Evolutionary conservation across 1,140 invertebrate species (phyloP).

Genomic region (Euwallacea similis): DNA sequence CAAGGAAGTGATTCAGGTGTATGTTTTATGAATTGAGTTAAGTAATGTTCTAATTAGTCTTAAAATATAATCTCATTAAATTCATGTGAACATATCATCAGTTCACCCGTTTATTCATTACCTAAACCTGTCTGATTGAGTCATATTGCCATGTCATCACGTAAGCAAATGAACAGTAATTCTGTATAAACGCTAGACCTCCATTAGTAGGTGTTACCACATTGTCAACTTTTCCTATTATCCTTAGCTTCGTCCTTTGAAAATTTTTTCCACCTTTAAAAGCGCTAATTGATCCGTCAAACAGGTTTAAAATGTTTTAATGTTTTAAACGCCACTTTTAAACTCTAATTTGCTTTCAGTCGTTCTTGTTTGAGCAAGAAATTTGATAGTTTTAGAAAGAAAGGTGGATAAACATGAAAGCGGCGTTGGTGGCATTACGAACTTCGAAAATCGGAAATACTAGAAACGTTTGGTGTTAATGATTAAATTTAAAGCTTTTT

Average conservation of each 20-base stretch:
- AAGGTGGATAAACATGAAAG: slow-evolving; percentile 23
- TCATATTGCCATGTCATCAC: slow-evolving; percentile 21
- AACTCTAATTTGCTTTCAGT: slow-evolving; percentile 28
- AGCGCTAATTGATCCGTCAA: slow-evolving; percentile 23
- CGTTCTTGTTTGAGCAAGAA: slow-evolving; percentile 21
- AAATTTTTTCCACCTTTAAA: slow-evolving; percentile 29
- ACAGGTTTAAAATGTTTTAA: slow-evolving; percentile 29
- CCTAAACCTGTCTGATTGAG: slow-evolving; percentile 16
- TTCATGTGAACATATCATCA: slow-evolving; percentile 11
- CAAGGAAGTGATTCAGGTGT: no score
- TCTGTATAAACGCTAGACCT: slow-evolving; percentile 4
- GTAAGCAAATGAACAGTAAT: slow-evolving; percentile 18
- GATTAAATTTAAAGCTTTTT: slow-evolving; percentile 16
- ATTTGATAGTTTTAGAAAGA: slow-evolving; percentile 33
- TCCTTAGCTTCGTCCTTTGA: slow-evolving; percentile 12
- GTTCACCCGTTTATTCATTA: slow-evolving; percentile 17
- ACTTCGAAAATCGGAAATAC: slow-evolving; percentile 7
- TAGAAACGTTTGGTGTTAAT: neutral
- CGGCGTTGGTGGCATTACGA: slow-evolving; percentile 31
- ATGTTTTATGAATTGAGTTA: no score
- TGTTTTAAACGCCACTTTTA: slow-evolving; percentile 35
- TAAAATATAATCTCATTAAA: neutral
- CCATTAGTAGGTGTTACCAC: slow-evolving; percentile 27
- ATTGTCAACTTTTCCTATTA: slow-evolving; percentile 25
- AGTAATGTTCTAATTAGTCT: no score